Evolutionary conservation across 2,888 invertebrate genomes (phyloP).

Genomic region (Creontiades dilutus): DNA sequence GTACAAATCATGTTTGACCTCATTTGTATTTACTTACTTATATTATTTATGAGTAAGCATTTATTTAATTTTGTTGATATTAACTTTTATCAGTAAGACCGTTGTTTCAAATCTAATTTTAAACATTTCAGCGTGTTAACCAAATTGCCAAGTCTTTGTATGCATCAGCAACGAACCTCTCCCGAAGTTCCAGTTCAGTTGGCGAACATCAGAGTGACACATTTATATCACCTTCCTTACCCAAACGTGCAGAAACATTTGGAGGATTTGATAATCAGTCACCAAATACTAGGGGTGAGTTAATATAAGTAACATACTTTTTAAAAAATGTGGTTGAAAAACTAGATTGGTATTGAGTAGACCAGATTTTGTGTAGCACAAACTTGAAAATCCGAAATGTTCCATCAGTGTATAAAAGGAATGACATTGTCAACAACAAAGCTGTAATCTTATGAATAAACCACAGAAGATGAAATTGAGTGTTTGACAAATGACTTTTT

Average conservation of each 20-base stretch:
- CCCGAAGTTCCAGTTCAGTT: conserved; percentile 94
- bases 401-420: too few relatives aligned
- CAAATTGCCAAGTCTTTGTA: conserved; percentile 87
- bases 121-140: conserved; percentile 83
- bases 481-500: too few relatives aligned
- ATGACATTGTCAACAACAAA: too few relatives aligned
- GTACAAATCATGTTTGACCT: too few relatives aligned
- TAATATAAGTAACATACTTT: neutral
- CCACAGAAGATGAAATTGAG: too few relatives aligned
- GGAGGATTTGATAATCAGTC: conserved; percentile 90
- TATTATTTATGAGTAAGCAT: conserved; percentile 76
- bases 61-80: too few relatives aligned
- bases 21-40: conserved; percentile 33
- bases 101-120: neutral
- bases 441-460: too few relatives aligned
- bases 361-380: too few relatives aligned
- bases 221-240: conserved; percentile 91
- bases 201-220: conserved; percentile 94
- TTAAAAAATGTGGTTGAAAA: too few relatives aligned
- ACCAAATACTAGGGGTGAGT: conserved; percentile 70
- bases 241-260: conserved; percentile 96
- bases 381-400: too few relatives aligned
- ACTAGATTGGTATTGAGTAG: too few relatives aligned
- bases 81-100: too few relatives aligned
- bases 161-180: conserved; percentile 87